Evolutionary conservation across 1,140 invertebrate genomes (phyloP), one percentile per base, ranked within the genome.

Genomic region (Platorchestia sp.): DNA sequence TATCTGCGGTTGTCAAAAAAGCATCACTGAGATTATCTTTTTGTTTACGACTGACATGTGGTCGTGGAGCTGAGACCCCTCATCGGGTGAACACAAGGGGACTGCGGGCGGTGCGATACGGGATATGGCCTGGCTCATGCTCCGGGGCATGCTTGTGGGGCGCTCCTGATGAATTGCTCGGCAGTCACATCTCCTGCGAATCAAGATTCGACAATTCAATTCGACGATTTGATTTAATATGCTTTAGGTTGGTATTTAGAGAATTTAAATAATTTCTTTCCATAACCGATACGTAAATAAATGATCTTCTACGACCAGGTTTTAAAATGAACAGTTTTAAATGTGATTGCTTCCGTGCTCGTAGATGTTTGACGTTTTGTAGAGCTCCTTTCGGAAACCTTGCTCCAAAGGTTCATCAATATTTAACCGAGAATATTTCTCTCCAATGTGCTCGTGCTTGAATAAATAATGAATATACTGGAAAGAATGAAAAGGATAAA

Each of bases 21-120:
- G 87, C 87, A 89, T 89, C 87, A 89, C n/a, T 89, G 87, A 89
- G 87, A 89, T 89, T 89, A 89, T 89, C 87, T 89, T 89, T 44
- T 89, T 89, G 41, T 89, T 89, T 89, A 89, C 87, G 87, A 89
- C 87, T 89, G 87, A 89, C 87, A 41, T 89, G 43, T 41, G 87
- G 43, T 89, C 87, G 43, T 10, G 7, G 87, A 89, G 27, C 3
- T 36, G 10, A 41, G 87, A 44, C 87, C 43, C 87, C 87, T 89
- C 87, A 44, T 89, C 87, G 36, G 43, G 87, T 89, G 42, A 42
- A 89, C 41, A 89, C 87, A 89, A 42, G 87, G 3, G 43, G 87
- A 0, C 87, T 89, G 87, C 87, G 87, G 87, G 87, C 87, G 87
- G 87, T 89, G 87, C n/a, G 87, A 89, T 44, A 89, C 43, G 36